Conservation (phyloP, 2,113 vertebrate species). For the Psettodes erumei region DNA sequence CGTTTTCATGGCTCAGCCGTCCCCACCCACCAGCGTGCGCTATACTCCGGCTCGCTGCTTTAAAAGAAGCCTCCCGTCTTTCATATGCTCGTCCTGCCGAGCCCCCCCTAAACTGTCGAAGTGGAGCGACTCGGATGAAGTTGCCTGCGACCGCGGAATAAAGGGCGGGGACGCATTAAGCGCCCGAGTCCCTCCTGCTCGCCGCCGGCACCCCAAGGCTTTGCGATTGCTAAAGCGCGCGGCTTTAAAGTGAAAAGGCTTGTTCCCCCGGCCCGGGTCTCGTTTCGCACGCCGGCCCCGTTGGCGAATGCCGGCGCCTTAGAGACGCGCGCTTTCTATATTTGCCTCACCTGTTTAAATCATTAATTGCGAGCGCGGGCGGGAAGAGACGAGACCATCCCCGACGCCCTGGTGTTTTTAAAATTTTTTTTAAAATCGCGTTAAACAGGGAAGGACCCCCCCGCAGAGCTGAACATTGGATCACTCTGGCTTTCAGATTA, state of each 20-base stretch:
- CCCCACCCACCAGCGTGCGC: conserved; percentile 42
- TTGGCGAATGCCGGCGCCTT: too few relatives aligned
- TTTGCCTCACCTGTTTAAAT: conserved; percentile 45
- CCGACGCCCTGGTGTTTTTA: conserved; percentile 18
- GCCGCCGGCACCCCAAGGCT: conserved; percentile 61
- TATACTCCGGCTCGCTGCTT: conserved; percentile 52
- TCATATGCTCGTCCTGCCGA: conserved; percentile 67
- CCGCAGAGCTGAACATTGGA: conserved; percentile 54
- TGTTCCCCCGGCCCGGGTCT: conserved; percentile 65
- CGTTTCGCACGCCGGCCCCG: too few relatives aligned
- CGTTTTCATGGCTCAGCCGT: conserved; percentile 72
- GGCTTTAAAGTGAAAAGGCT: conserved; percentile 78
- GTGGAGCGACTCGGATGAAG: conserved; percentile 74
- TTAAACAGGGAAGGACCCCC: conserved; percentile 18
- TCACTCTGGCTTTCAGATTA: conserved; percentile 58
- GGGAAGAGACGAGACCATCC: conserved; percentile 3
- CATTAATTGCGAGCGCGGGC: conserved; percentile 6
- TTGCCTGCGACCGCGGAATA: conserved; percentile 71
- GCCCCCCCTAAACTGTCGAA: conserved; percentile 71
- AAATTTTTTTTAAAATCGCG: conserved; percentile 46
- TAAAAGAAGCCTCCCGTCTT: conserved; percentile 63
- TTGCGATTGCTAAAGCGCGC: conserved; percentile 72
- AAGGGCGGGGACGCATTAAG: conserved; percentile 75
- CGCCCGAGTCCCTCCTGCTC: conserved; percentile 66
- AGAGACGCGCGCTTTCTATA: too few relatives aligned